phyloP scores from a whole-genome alignment of 2,113 vertebrate genomes.

The Theristicus caerulescens region DNA sequence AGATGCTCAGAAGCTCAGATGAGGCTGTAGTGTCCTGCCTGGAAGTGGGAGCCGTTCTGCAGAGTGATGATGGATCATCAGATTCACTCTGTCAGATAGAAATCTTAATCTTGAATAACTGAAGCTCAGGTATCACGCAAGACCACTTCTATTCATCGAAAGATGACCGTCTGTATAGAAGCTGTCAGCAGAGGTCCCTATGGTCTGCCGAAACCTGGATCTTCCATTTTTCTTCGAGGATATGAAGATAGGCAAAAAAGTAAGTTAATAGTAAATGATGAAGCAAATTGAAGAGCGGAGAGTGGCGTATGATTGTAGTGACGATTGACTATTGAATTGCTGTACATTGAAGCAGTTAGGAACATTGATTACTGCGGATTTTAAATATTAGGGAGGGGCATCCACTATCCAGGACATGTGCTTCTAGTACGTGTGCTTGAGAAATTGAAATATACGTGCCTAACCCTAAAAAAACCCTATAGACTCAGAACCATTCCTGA shows the following conservation, averaged over 20 bases:
- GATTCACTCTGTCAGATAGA: background rate
- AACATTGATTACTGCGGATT: background rate
- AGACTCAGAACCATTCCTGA: background rate
- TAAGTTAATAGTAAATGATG: background rate
- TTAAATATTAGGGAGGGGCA: background rate
- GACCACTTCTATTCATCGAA: background rate
- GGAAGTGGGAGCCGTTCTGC: background rate
- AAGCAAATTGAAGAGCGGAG: background rate
- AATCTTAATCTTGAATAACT: background rate
- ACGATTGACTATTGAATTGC: background rate
- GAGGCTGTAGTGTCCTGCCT: background rate
- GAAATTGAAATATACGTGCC: background rate
- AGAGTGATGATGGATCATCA: background rate
- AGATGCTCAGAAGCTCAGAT: background rate
- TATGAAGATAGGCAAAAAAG: background rate
- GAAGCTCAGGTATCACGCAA: background rate
- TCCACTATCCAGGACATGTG: background rate
- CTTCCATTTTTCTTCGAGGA: background rate
- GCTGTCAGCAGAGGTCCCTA: constrained; percentile 36
- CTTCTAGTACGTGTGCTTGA: background rate
- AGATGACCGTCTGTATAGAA: background rate
- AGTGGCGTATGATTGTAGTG: background rate
- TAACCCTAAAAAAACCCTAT: background rate
- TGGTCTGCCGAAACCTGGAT: background rate
- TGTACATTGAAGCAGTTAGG: background rate